Conservation (phyloP, 2,797 vertebrate genomes). For the Bufotes viridis region DNA sequence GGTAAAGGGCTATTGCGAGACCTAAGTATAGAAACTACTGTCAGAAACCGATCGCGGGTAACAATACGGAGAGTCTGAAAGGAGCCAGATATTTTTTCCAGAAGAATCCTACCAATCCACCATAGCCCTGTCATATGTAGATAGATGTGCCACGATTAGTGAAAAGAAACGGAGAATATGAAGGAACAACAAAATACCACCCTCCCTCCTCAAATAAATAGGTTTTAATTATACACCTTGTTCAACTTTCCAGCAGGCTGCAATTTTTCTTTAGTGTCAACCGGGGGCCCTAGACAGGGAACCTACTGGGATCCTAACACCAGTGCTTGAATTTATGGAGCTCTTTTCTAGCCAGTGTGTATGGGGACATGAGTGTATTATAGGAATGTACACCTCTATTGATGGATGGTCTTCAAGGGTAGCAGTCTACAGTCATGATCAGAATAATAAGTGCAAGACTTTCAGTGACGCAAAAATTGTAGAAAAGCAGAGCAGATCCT, state of each 20-base stretch:
- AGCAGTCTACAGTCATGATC: background rate
- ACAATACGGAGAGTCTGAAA: background rate
- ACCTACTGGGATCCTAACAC: slow-evolving; percentile 26
- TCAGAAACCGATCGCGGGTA: background rate
- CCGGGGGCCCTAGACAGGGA: slow-evolving; percentile 7
- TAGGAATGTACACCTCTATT: slow-evolving; percentile 15
- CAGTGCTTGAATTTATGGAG: slow-evolving; percentile 36
- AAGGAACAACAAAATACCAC: background rate
- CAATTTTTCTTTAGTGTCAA: slow-evolving; percentile 10
- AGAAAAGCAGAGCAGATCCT: background rate
- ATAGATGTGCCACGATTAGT: background rate
- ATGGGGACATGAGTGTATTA: slow-evolving; percentile 18
- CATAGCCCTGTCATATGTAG: background rate
- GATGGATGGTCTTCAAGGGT: slow-evolving; percentile 8
- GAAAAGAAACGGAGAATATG: background rate
- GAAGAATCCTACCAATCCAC: background rate
- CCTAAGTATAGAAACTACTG: background rate
- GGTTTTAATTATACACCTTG: slow-evolving; percentile 18
- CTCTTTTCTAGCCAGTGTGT: slow-evolving; percentile 32
- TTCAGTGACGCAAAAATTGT: background rate
- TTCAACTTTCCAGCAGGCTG: background rate
- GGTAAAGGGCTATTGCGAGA: background rate
- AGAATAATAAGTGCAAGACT: slow-evolving; percentile 3
- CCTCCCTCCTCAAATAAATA: background rate
- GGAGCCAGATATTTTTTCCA: background rate